Evolutionary conservation across 2,888 invertebrate species (phyloP), one percentile per base, ranked within the genome.

Genomic region (Glaucopsyche alexis): DNA sequence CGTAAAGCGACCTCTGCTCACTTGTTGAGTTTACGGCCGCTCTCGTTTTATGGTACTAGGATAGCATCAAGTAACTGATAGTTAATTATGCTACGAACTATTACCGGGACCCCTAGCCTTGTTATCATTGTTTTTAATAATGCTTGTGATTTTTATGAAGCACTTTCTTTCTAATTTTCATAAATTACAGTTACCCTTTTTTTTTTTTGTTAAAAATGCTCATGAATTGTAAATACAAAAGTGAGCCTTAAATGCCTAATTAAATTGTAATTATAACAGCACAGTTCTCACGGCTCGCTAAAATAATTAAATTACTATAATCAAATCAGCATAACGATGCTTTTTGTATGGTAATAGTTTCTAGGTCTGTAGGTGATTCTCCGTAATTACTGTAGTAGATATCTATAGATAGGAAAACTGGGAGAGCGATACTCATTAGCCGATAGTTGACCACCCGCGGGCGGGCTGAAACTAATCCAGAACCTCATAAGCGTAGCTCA

Each of bases 1-100:
- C 87, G 84, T 90, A 90, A 90, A 89, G 79, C 84, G 84, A 84
- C 87, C 87, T 88, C 88, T 88, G 87, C 83, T 86, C 90, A 90
- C 90, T 90, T 90, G 90, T 90, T 90, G 90, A 89, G 85, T 87
- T 86, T 85, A 86, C 79, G 82, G 78, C 79, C 75, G 77, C 78
- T 80, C 79, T 78, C 71, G 50, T 16, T 55, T 52, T 45, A n/a
- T 38, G 47, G 40, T 65, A 72, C 72, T 47, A 66, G 72, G 66
- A 40, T 50, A 47, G 66, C 66, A 72, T 49, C 40, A 50, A 65
- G 72, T 72, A 16, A 72, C 65, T 72, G 66, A 66, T 66, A 66
- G 65, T 72, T 72, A 66, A 72, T 72, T 72, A 66, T 65, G 66
- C 47, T 14, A 47, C 11, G 47, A 67, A 49, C 69, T 49, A 47